Percentiles rank a stretch among this genome's conserved stretches.
These are phyloP conservation scores for Pseudonaja textilis DNA, from an alignment of 2,113 vertebrate genomes.

Conservation along the genomic window DNA sequence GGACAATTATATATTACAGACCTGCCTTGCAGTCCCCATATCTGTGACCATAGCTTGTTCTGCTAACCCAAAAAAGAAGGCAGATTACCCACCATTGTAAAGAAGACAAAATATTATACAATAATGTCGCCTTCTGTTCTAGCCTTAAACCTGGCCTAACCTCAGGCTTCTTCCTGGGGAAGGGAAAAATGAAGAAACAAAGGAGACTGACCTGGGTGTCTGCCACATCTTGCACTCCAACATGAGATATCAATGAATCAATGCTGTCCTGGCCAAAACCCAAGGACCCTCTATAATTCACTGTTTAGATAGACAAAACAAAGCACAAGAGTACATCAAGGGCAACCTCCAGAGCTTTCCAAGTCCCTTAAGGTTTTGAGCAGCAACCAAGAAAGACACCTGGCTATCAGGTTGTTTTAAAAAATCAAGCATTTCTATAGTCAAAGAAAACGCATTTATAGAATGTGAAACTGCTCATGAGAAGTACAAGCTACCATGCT, in stretches of 20 bases:
- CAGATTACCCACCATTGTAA: not conserved
- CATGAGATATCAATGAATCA: constrained; percentile 73
- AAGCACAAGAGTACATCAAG: not conserved
- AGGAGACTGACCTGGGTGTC: constrained; percentile 78
- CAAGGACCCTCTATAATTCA: constrained; percentile 83
- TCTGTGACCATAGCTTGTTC: not conserved
- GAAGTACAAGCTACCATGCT: not conserved
- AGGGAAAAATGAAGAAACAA: not conserved
- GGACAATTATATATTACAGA: not conserved
- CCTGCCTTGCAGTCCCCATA: not conserved
- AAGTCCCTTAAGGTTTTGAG: not conserved
- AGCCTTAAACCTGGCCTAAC: not conserved
- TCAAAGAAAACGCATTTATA: not conserved
- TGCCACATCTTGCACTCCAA: constrained; percentile 81
- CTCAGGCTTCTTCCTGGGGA: not conserved
- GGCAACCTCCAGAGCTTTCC: not conserved
- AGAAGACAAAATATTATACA: not conserved
- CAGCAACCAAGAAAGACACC: not conserved
- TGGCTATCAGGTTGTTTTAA: not conserved
- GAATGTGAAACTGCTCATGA: not conserved
- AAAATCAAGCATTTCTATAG: not conserved
- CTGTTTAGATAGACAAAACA: constrained; percentile 58
- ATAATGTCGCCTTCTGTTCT: not conserved
- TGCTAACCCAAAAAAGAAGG: not conserved
- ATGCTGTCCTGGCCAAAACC: constrained; percentile 84